phyloP scores from a whole-genome alignment of 2,797 vertebrate species.

The Paratrypauchen microcephalus region DNA sequence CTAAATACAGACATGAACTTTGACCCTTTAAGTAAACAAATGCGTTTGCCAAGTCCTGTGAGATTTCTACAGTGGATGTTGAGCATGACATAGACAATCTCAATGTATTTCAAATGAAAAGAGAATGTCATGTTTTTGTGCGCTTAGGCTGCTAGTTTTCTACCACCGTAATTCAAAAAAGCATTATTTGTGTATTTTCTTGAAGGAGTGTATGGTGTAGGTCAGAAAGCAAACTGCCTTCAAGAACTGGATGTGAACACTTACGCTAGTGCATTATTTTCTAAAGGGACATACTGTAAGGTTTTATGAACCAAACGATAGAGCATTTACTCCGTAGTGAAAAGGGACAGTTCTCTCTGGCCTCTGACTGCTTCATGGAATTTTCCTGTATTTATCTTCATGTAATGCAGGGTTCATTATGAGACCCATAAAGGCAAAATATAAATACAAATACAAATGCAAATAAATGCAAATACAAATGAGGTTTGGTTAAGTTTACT shows the following conservation, averaged over 20 bases:
- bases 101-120: too few relatives aligned
- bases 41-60: too few relatives aligned
- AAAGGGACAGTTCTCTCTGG: background rate
- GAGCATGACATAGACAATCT: too few relatives aligned
- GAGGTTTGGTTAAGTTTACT: constrained; percentile 1
- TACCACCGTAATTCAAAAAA: background rate
- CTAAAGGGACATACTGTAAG: background rate
- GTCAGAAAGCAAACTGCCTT: background rate
- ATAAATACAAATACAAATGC: too few relatives aligned
- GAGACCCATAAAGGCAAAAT: background rate
- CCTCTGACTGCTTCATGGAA: background rate
- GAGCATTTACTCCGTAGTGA: background rate
- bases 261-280: background rate
- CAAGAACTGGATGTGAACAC: background rate
- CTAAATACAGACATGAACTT: too few relatives aligned
- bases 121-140: too few relatives aligned
- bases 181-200: background rate
- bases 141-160: too few relatives aligned
- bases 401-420: background rate
- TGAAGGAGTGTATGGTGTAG: background rate
- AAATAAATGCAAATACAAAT: too few relatives aligned
- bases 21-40: too few relatives aligned
- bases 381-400: background rate
- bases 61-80: too few relatives aligned
- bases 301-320: background rate